A percentile compares a stretch with the other conserved stretches of the same genome.
These are phyloP conservation scores for Erythrolamprus reginae DNA, from an alignment of 2,113 vertebrate species.

Conservation along the genomic window DNA sequence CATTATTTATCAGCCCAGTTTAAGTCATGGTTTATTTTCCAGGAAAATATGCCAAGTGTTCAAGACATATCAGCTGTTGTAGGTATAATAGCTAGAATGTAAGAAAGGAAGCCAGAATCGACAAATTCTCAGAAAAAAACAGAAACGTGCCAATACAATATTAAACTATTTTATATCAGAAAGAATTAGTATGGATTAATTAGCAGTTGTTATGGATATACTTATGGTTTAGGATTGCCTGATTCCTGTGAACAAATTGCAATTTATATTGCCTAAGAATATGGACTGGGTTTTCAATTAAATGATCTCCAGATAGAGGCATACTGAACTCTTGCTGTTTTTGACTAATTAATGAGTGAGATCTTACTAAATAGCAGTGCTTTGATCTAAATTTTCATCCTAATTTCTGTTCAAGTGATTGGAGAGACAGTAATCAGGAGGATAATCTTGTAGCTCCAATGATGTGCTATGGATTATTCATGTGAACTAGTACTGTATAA, in stretches of 20 bases:
- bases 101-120: not conserved
- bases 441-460: not conserved
- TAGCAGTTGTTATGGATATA: not conserved
- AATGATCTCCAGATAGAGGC: not conserved
- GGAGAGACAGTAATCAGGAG: not conserved
- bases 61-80: not conserved
- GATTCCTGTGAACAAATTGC: not conserved
- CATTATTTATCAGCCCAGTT: not conserved
- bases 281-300: not conserved
- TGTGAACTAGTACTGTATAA: not conserved
- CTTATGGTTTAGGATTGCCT: not conserved
- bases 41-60: not conserved
- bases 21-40: not conserved
- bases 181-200: not conserved
- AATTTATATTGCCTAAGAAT: not conserved
- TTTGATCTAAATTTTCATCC: not conserved
- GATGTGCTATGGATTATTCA: not conserved
- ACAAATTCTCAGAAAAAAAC: not conserved
- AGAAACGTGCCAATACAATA: not conserved
- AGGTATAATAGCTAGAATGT: not conserved
- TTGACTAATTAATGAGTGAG: not conserved
- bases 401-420: not conserved
- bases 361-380: not conserved
- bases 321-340: not conserved
- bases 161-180: not conserved